These are phyloP conservation scores for Herpetotheres cachinnans DNA, from an alignment of 2,113 vertebrate species.

Conservation along the genomic window DNA sequence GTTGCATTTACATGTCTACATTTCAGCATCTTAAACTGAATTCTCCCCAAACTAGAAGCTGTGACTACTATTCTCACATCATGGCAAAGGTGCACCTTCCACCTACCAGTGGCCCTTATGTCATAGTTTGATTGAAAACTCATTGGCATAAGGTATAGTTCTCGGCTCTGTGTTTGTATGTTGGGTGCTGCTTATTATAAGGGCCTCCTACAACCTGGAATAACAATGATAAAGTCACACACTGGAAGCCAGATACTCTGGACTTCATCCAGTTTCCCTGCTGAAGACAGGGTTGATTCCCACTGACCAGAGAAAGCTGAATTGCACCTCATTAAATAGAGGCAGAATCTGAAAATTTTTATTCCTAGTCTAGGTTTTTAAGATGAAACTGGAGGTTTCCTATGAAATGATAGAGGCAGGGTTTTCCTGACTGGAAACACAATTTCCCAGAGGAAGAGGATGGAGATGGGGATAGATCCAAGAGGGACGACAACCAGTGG, in stretches of 20 bases:
- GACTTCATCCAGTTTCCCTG: neutral
- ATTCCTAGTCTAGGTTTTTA: neutral
- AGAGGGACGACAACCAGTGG: neutral
- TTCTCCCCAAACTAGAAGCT: neutral
- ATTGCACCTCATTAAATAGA: neutral
- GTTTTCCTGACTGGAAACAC: neutral
- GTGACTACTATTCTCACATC: neutral
- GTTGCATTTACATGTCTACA: neutral
- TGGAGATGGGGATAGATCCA: neutral
- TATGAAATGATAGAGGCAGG: neutral
- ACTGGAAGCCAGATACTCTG: neutral
- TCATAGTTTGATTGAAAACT: neutral
- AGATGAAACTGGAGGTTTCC: neutral
- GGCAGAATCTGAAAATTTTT: neutral
- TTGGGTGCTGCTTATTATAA: neutral
- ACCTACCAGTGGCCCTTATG: neutral
- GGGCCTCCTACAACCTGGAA: neutral
- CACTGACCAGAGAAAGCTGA: neutral
- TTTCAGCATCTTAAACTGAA: neutral
- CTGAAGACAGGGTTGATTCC: neutral
- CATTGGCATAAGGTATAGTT: neutral
- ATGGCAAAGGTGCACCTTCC: neutral
- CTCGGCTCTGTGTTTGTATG: neutral
- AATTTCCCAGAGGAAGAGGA: neutral
- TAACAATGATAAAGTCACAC: neutral